Base-by-base conservation (phyloP, 2,797 vertebrate genomes). In the Pseudochaenichthys georgianus region DNA sequence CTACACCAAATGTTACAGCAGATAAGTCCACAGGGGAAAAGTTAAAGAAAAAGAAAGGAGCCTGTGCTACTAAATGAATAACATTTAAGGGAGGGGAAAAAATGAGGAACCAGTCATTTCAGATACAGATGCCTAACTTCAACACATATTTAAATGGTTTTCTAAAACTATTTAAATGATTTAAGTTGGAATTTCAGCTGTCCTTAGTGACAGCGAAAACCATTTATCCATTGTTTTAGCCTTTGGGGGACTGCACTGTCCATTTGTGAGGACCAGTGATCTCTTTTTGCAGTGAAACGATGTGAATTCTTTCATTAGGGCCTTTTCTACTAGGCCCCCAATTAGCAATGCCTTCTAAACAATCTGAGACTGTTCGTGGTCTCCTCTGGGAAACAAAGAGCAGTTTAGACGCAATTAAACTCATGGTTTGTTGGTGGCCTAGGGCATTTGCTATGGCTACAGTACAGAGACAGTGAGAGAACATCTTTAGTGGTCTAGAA, bases 361-460 rank as follows among this genome's bases (percentile, higher is more conserved):
- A 87, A 88, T 89, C 65, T 86, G 71, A 80, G 85, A 78, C 83
- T 91, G 88, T 92, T 89, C 71, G 5, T 64, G 15, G 78, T 88
- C 77, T 83, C 86, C 82, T 78, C 69, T 47, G 58, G 77, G 85
- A 85, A 87, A 91, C 89, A 93, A 92, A 91, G 86, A 85, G 64
- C 70, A 71, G 72, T 89, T 90, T 84, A 88, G 87, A 85, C 78
- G 90, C 90, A 93, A 91, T 92, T 92, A 92, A 88, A 89, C 67
- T 70, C 34, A 12, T 70, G 81, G 78, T 84, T 80, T 83, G 81
- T 81, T 81, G 77, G 77, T 85, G 87, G 77, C 83, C 80, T 28
- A 1, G 45, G 34, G 73, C 75, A 60, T 89, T 77, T 73, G 73
- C 73, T 71, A 71, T 74, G 76, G 66, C 81, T 70, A 52, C 79